Evolutionary conservation across 2,888 invertebrate genomes (phyloP).

Genomic region (Agriopis leucophaearia): DNA sequence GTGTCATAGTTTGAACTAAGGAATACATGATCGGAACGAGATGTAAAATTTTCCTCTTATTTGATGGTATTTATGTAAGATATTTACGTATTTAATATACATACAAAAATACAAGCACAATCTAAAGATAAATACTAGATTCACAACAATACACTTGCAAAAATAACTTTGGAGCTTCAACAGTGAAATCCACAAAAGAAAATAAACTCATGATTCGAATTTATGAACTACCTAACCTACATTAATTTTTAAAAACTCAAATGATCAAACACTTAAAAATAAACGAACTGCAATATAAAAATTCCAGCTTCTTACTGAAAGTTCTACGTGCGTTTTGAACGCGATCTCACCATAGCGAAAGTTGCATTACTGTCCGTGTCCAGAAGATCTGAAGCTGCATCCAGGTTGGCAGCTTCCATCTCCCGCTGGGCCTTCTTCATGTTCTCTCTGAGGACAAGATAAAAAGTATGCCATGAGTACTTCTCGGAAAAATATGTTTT

Average conservation of each 20-base stretch:
- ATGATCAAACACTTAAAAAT: constrained; percentile 19
- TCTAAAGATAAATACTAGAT: constrained; percentile 4
- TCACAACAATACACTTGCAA: constrained; percentile 15
- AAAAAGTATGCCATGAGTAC: not conserved
- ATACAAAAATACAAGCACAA: not conserved
- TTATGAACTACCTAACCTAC: not conserved
- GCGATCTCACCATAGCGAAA: constrained; percentile 95
- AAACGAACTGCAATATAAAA: constrained; percentile 34
- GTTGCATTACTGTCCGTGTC: constrained; percentile 96
- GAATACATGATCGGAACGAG: no score
- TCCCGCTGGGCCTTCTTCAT: constrained; percentile 96
- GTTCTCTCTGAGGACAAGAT: constrained; percentile 86
- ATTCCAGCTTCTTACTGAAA: constrained; percentile 22
- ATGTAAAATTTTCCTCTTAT: no score
- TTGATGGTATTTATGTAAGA: no score
- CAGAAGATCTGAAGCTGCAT: constrained; percentile 94
- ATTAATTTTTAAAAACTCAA: not conserved
- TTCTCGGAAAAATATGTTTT: not conserved
- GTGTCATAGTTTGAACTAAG: no score
- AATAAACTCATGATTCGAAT: constrained; percentile 3
- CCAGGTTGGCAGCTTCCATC: constrained; percentile 95
- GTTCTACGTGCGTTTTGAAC: constrained; percentile 41
- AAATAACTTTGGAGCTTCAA: constrained; percentile 2
- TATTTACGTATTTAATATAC: not conserved
- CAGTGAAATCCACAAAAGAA: not conserved